Conservation (phyloP, 1,140 invertebrate genomes). For the Drosophila setifemur region DNA sequence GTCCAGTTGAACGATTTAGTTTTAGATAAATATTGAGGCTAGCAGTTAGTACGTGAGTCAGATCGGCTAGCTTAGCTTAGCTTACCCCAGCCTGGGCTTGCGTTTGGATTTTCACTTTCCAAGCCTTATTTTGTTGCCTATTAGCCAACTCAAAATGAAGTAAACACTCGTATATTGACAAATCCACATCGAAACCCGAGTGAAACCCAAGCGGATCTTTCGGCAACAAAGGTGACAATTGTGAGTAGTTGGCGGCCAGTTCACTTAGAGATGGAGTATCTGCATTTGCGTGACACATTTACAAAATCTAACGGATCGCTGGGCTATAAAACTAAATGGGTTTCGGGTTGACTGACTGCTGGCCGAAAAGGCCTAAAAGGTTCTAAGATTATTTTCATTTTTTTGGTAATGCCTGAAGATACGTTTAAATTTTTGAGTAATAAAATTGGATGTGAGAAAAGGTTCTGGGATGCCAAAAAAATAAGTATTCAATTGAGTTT, state of each 20-base stretch:
- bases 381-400: neutral
- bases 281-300: conserved; percentile 17
- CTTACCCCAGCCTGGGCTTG: too few relatives aligned
- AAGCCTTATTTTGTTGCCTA: neutral
- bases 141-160: too few relatives aligned
- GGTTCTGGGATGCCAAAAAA: too few relatives aligned
- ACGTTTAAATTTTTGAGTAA: too few relatives aligned
- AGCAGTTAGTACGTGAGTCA: conserved; percentile 35
- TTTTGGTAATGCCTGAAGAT: neutral
- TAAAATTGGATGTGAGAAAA: too few relatives aligned
- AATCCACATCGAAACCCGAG: neutral
- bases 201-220: conserved; percentile 40
- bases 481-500: too few relatives aligned
- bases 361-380: neutral
- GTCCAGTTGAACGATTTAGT: conserved; percentile 33
- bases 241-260: neutral
- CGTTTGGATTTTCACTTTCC: conserved; percentile 57
- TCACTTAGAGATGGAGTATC: neutral
- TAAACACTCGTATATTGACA: too few relatives aligned
- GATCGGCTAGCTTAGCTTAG: too few relatives aligned
- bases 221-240: conserved; percentile 22
- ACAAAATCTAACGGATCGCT: neutral
- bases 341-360: neutral
- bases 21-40: conserved; percentile 38
- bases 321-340: neutral